Base-by-base conservation (phyloP, 92 coral and sea anemone species). In the Muricea muricata region DNA sequence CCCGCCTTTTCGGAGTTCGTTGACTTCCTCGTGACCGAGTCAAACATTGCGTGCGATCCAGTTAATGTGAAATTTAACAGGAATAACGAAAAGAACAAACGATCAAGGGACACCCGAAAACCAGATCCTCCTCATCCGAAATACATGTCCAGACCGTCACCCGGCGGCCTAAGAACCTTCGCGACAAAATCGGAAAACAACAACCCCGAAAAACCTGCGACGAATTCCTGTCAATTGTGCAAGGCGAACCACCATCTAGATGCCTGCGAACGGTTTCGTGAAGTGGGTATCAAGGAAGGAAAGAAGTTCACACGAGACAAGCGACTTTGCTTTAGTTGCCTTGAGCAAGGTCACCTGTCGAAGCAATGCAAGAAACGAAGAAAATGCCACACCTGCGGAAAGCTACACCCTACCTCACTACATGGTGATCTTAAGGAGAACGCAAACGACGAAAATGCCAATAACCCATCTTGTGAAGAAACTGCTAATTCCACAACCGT, bases 301-400 rank as follows among this genome's bases (percentile, higher is more conserved):
- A 89, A 92, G 76, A 81, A 85, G 15, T 86, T 83, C 21, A 91
- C 91, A 2, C 54, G 12, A 35, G 28, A 37, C 4, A 86, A 75
- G 21, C 75, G 91, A 57, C 89, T 92, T 6, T 89, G 95, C 57
- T 88, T 73, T 28, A 83, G 88, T 63, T 91, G 90, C 54, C 56
- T 91, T 15, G 25, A 71, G 21, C 79, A 50, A 47, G 94, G 94
- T 7, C 94, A 89, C 75, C 65, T 61, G 56, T 89, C 83, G 17
- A 90, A 74, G 54, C 73, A 87, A 21, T 90, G 87, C 61, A 65
- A 83, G 34, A 72, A 88, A 31, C 80, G 89, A 79, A 86, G 60
- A 37, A 41, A 31, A 23, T 89, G 92, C 39, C 69, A 84, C 3
- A 55, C 52, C 24, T 83, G 42, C 21, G 81, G 81, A 7, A 84